Base-by-base conservation (phyloP, 2,113 vertebrate species). In the Menidia beryllina region DNA sequence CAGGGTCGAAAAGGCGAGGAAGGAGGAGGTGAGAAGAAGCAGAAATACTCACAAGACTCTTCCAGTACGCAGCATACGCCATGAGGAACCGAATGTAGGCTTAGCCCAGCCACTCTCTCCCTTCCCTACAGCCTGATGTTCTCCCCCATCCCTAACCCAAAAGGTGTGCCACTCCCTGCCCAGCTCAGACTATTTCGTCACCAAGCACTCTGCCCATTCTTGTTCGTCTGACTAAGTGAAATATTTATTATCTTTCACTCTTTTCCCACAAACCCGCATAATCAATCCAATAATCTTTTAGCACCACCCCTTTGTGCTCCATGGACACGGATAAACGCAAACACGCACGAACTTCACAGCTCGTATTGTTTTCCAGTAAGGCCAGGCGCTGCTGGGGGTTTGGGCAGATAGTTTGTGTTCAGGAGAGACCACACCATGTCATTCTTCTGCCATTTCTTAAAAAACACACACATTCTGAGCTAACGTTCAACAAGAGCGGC, bases 51-150 rank as follows among this genome's bases (percentile, higher is more conserved):
- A 94, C 93, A 30, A 4, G 17, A 1, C 5, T 73, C 15, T 3
- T 79, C 89, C 89, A 93, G 54, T 71, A 94, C 0, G 79, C 84
- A 23, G 92, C 92, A 39, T 91, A 94, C 24, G 93, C 93, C 93
- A 94, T 94, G 73, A 55, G 6, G 50, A n/a, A 64, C 1, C 57
- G 21, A 23, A 39, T 39, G 36, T 39, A 56, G 25, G 34, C 13
- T 69, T 41, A 51, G n/a, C 17, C n/a, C 48, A 14, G 39, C 36
- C 56, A 45, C 50, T 51, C 19, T 55, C 52, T 75, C 30, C 68
- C 41, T 53, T 15, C 14, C 34, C 71, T 45, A 24, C 38, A 9
- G 2, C 25, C 34, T 21, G 15, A 65, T 24, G 41, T 47, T 9
- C 21, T 27, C 15, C 54, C 41, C 52, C 58, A 49, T 67, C 15